phyloP scores from a whole-genome alignment of 2,113 vertebrate genomes.

The Siniperca knerii region DNA sequence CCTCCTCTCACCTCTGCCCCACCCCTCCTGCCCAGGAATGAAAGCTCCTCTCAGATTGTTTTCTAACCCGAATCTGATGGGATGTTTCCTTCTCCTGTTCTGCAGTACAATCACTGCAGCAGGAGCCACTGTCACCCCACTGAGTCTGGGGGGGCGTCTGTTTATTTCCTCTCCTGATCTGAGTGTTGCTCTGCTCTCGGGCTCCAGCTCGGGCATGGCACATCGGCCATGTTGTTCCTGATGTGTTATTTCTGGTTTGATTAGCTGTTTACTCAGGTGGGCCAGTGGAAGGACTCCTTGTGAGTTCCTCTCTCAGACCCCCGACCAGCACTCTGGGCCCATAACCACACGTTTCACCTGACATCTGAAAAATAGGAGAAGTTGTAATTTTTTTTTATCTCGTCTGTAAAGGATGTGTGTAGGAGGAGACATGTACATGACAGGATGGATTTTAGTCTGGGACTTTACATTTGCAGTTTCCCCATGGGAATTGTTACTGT shows the following conservation, averaged over 20 bases:
- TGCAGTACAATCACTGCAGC: constrained; percentile 77
- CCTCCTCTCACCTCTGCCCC: constrained; percentile 63
- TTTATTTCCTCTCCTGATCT: constrained; percentile 77
- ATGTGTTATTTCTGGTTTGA: constrained; percentile 82
- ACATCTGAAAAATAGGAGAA: constrained; percentile 59
- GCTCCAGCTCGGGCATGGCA: constrained; percentile 36
- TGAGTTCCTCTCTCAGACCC: constrained; percentile 51
- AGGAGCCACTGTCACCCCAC: constrained; percentile 77
- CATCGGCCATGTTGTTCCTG: constrained; percentile 57
- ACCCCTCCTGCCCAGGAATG: constrained; percentile 53
- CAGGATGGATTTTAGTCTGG: constrained; percentile 24
- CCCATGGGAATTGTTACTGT: not conserved
- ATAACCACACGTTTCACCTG: constrained; percentile 64
- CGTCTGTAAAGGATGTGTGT: constrained; percentile 58
- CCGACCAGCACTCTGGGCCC: constrained; percentile 31
- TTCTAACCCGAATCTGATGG: constrained; percentile 72
- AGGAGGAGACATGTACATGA: constrained; percentile 43
- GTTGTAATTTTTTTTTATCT: constrained; percentile 41
- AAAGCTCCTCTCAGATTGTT: constrained; percentile 78
- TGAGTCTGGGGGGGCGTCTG: constrained; percentile 70
- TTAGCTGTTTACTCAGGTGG: constrained; percentile 87
- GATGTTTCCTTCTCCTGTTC: constrained; percentile 81
- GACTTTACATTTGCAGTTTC: constrained; percentile 11
- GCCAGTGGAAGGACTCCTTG: constrained; percentile 67
- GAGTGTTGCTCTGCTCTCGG: constrained; percentile 48